Base-by-base conservation (phyloP, 2,113 vertebrate species). In the Amblyopsis rosae region DNA sequence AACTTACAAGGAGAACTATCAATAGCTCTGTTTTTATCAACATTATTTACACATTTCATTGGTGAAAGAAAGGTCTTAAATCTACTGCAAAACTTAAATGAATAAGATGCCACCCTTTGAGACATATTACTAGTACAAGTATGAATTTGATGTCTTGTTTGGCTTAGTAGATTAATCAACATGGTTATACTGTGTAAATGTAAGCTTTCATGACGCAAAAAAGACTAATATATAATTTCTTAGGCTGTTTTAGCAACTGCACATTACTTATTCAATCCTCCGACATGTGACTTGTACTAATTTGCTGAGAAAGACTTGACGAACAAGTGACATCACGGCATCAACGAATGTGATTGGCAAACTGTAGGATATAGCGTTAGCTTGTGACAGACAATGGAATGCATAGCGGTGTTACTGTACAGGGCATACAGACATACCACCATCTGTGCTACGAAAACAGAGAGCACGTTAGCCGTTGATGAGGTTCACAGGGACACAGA, bases 11-110 rank as follows among this genome's bases (percentile, higher is more conserved):
- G 13, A 16, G 64, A 66, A 51, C 83, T 67, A 79, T 85, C 75
- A 83, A 90, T 88, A 87, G 17, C 84, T 88, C 80, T 83, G 62
- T 81, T 76, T 69, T 81, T 83, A 90, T 91, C 32, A 81, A 90
- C 88, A 90, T 80, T 88, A 91, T 91, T 72, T 90, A 89, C 88
- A 91, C 45, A 63, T 63, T 64, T 65, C 45, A 63, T 63, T 64
- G 66, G 66, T 33, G 35, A 66, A 70, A 62, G 72, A 75, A 59
- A 68, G 73, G 45, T 67, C 47, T 33, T 63, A 47, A 55, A 57
- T 76, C 66, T 71, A 32, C 50, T 45, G 61, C 17, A 51, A 32
- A 69, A 76, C 63, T 50, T 78, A 10, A 15, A 53, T 57, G 46
- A 17, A 45, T 19, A 33, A 75, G 47, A 11, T 19, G 69, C 65